These are phyloP conservation scores for Megathymus violae DNA, from an alignment of 1,140 invertebrate genomes.

Conservation along the genomic window DNA sequence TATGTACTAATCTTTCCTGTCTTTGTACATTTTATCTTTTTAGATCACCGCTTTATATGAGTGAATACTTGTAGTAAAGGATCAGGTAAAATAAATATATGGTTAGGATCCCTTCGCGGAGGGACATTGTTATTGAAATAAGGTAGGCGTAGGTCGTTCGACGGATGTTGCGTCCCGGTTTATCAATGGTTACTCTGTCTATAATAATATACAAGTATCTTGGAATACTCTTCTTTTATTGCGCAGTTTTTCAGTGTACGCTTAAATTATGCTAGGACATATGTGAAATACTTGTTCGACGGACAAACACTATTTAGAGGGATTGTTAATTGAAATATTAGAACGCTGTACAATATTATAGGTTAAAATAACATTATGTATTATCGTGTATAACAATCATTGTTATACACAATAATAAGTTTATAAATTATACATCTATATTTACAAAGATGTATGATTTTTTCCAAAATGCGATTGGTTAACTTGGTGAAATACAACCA, in stretches of 20 bases:
- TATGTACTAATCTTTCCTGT: too few relatives aligned
- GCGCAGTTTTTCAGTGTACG: conserved; percentile 4
- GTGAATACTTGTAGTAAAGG: conserved; percentile 42
- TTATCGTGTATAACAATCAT: too few relatives aligned
- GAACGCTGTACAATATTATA: too few relatives aligned
- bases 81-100: conserved; percentile 53
- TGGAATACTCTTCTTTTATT: conserved; percentile 9
- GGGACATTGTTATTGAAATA: conserved; percentile 73
- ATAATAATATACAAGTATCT: conserved; percentile 41
- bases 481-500: too few relatives aligned
- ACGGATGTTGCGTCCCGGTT: conserved; percentile 36
- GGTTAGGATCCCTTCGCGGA: conserved; percentile 55
- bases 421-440: too few relatives aligned
- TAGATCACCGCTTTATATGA: not conserved
- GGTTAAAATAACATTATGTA: too few relatives aligned
- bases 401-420: too few relatives aligned
- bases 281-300: not conserved
- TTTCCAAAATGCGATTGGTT: too few relatives aligned
- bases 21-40: too few relatives aligned
- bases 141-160: conserved; percentile 49
- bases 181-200: conserved; percentile 44
- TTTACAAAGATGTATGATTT: too few relatives aligned
- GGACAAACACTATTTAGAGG: not conserved
- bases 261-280: conserved; percentile 15
- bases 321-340: not conserved